These are phyloP conservation scores for Lithophane semibrunnea DNA, from an alignment of 2,888 invertebrate genomes.

Conservation along the genomic window DNA sequence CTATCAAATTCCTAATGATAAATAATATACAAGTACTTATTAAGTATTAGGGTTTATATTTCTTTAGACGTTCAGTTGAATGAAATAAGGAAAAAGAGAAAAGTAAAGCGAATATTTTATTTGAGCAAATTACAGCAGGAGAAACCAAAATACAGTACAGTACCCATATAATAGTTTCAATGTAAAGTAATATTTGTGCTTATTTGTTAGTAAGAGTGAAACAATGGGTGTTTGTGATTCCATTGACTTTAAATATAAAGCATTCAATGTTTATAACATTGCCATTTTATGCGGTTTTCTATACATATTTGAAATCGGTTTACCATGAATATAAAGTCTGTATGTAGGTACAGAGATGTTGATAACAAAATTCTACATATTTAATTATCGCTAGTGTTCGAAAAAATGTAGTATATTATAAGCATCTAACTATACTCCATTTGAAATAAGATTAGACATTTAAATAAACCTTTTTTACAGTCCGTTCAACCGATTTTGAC, in stretches of 20 bases:
- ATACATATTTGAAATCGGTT: neutral
- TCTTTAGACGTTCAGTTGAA: neutral
- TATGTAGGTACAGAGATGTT: neutral
- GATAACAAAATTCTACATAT: neutral
- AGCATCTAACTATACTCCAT: neutral
- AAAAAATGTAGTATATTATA: neutral
- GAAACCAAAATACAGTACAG: slow-evolving; percentile 29
- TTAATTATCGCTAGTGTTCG: neutral
- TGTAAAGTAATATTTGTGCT: slow-evolving; percentile 34
- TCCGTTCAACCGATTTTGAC: too few relatives aligned
- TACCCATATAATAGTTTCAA: slow-evolving; percentile 13
- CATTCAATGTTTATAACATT: slow-evolving; percentile 31
- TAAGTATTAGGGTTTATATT: neutral
- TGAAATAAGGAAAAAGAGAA: neutral
- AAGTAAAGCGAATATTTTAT: slow-evolving; percentile 30
- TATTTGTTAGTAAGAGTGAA: slow-evolving; percentile 38
- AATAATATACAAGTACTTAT: neutral
- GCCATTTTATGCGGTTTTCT: neutral
- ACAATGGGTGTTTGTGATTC: slow-evolving; percentile 52
- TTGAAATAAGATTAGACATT: too few relatives aligned
- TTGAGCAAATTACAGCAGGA: slow-evolving; percentile 29
- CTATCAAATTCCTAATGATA: neutral
- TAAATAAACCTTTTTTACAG: too few relatives aligned
- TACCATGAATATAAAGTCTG: neutral
- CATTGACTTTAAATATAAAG: slow-evolving; percentile 35